Evolutionary conservation across 1,140 invertebrate genomes (phyloP).

Genomic region (Euborellia annulipes): DNA sequence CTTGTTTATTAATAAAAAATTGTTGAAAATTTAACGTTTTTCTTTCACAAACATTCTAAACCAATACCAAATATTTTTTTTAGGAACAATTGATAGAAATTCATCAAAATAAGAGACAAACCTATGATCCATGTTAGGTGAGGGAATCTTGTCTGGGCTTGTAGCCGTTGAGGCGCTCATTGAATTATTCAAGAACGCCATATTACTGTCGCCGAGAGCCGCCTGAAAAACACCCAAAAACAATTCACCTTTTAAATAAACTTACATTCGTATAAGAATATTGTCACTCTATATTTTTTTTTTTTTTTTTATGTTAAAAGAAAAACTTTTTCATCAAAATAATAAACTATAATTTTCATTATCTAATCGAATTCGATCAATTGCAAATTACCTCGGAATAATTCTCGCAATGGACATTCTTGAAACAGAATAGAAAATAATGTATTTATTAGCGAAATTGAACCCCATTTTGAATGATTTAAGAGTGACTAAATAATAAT

Average conservation of each 20-base stretch:
- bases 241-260: not conserved
- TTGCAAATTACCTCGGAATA: conserved; percentile 11
- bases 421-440: conserved; percentile 9
- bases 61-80: no score
- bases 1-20: no score
- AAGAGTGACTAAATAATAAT: not conserved
- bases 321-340: no score
- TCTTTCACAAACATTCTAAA: no score
- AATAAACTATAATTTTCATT: no score
- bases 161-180: conserved; percentile 33
- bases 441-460: conserved; percentile 5
- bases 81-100: no score
- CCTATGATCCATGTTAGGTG: conserved; percentile 31
- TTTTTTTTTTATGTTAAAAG: no score
- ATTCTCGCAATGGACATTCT: conserved; percentile 14
- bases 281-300: conserved; percentile 1
- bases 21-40: no score
- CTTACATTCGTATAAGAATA: no score
- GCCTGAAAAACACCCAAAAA: conserved; percentile 36
- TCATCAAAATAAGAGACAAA: no score
- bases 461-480: not conserved
- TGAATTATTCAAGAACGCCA: conserved; percentile 37
- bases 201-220: conserved; percentile 44
- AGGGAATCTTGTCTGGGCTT: conserved; percentile 33
- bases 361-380: no score